Evolutionary conservation across 2,113 vertebrate genomes (phyloP).

Genomic region (Accipiter cooperii): DNA sequence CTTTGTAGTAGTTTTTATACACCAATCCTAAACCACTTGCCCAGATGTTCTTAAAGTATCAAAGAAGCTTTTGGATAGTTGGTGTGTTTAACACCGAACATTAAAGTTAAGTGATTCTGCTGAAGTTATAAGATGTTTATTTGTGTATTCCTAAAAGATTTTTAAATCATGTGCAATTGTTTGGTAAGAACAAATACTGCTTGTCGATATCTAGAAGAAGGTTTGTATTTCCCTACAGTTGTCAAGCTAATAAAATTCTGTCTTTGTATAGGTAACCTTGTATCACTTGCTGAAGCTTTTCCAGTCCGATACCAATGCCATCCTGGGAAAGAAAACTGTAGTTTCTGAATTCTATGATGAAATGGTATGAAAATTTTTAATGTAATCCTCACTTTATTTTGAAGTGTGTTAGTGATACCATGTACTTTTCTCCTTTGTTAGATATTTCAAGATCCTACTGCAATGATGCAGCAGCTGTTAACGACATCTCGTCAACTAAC

Average conservation of each 20-base stretch:
- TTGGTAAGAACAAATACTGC: neutral
- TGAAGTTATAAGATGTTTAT: neutral
- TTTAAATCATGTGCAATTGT: neutral
- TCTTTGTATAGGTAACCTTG: constrained; percentile 83
- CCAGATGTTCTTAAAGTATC: neutral
- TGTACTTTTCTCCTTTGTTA: constrained; percentile 42
- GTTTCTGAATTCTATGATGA: constrained; percentile 99
- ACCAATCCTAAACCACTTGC: neutral
- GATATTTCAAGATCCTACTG: constrained; percentile 99
- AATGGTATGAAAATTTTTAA: constrained; percentile 79
- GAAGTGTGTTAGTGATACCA: neutral
- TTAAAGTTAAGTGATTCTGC: neutral
- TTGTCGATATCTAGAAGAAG: neutral
- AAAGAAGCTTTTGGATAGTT: neutral
- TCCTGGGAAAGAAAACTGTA: constrained; percentile 94
- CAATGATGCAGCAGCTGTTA: constrained; percentile 98
- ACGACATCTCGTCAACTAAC: constrained; percentile 96
- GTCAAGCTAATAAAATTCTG: neutral
- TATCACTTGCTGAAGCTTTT: constrained; percentile 97
- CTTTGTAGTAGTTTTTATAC: neutral
- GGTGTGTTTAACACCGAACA: neutral
- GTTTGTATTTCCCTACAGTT: neutral
- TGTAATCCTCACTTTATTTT: neutral
- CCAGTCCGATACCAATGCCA: constrained; percentile 95
- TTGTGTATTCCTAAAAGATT: neutral